Percentiles rank a stretch among this genome's conserved stretches.
phyloP scores from a whole-genome alignment of 2,797 vertebrate species.

The Pseudochaenichthys georgianus region DNA sequence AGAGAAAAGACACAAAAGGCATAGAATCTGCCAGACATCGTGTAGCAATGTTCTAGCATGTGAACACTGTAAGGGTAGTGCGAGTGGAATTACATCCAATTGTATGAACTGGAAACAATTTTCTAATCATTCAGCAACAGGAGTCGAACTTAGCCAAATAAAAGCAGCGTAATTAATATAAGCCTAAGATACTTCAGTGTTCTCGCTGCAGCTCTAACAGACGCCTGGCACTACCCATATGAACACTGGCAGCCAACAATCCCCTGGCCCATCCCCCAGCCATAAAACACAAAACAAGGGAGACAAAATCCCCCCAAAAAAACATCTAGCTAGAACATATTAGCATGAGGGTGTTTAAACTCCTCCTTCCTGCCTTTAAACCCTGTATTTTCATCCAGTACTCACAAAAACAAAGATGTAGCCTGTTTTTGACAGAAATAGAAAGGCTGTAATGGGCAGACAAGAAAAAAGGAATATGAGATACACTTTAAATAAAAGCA shows the following conservation, averaged over 20 bases:
- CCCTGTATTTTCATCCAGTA: constrained; percentile 27
- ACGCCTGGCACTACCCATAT: constrained; percentile 50
- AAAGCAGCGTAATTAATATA: constrained; percentile 88
- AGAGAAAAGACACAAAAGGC: constrained; percentile 47
- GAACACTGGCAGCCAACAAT: constrained; percentile 45
- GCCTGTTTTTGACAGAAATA: constrained; percentile 12
- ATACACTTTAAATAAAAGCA: constrained; percentile 45
- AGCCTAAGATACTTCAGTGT: constrained; percentile 62
- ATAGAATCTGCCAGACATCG: constrained; percentile 52
- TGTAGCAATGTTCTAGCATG: constrained; percentile 49
- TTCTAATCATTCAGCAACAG: constrained; percentile 91
- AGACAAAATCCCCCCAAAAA: constrained; percentile 36
- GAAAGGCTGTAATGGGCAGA: constrained; percentile 14
- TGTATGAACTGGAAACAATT: constrained; percentile 92
- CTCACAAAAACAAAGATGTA: constrained; percentile 41
- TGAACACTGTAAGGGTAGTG: constrained; percentile 48
- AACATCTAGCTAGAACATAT: constrained; percentile 57
- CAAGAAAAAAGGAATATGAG: constrained; percentile 13
- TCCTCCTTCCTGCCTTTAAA: constrained; percentile 35
- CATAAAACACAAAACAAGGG: constrained; percentile 57
- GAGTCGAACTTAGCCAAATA: constrained; percentile 87
- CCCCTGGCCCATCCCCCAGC: constrained; percentile 53
- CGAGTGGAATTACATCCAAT: constrained; percentile 82
- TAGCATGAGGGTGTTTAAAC: constrained; percentile 46
- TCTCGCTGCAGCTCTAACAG: constrained; percentile 56